These are phyloP conservation scores for Dinoponera quadriceps DNA, from an alignment of 1,140 invertebrate species.

Conservation along the genomic window DNA sequence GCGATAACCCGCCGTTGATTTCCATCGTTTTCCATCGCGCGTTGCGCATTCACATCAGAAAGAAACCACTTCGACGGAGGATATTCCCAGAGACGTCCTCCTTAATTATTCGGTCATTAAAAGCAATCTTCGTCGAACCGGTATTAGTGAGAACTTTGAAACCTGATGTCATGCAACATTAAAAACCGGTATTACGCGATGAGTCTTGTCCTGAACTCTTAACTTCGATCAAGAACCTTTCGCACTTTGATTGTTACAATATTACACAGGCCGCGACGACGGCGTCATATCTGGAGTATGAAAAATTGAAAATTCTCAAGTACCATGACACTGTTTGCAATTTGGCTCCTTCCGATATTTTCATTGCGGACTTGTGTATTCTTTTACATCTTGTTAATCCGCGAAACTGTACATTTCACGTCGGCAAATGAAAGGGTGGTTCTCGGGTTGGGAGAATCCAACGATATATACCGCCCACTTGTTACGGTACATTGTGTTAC, in stretches of 20 bases:
- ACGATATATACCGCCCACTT: background rate
- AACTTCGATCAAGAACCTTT: slow-evolving; percentile 9
- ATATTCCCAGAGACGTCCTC: background rate
- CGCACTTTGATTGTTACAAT: background rate
- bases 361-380: background rate
- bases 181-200: slow-evolving; percentile 12
- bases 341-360: background rate
- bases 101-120: slow-evolving; percentile 66
- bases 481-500: background rate
- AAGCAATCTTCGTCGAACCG: slow-evolving; percentile 58
- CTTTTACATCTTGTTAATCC: too few relatives aligned
- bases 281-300: background rate
- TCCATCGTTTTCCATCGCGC: slow-evolving; percentile 23
- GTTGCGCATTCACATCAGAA: slow-evolving; percentile 11
- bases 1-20: slow-evolving; percentile 25
- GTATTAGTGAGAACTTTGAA: slow-evolving; percentile 51
- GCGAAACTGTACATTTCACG: too few relatives aligned
- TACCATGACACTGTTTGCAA: background rate
- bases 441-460: too few relatives aligned
- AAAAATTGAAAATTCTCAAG: background rate
- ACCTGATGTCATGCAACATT: background rate
- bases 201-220: background rate
- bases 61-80: slow-evolving; percentile 15
- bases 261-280: background rate
- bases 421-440: too few relatives aligned